Evolutionary conservation across 2,113 vertebrate species (phyloP), one percentile per base, ranked within the genome.

Genomic region (Syrrhaptes paradoxus): DNA sequence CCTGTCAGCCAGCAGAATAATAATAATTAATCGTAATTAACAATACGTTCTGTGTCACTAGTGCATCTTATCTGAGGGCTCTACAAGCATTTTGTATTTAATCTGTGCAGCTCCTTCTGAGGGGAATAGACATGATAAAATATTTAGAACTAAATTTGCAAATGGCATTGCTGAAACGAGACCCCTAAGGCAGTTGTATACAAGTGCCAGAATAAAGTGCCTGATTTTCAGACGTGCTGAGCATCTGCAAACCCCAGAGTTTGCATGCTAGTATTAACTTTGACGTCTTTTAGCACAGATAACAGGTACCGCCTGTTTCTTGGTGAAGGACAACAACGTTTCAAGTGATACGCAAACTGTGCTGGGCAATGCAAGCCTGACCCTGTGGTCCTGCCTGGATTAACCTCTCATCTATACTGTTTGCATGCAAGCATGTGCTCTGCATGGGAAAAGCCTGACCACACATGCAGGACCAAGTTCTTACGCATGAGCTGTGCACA

Each of bases 21-120:
- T 91, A 87, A 88, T 89, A 93, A 95, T 94, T 90, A 85, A 88
- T 76, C 73, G 17, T 82, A 67, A 94, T 94, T 90, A 96, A 90
- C 86, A 89, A 58, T 90, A 82, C 2, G 1, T 78, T 90, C 70
- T 57, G 13, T 96, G 96, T 95, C 90, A 84, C 83, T 28, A 71
- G 79, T 32, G 68, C 62, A 34, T 86, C 62, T 93, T 90, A 82
- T 96, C 80, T 82, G 62, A 96, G 57, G 73, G 55, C 16, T 94
- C 49, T 85, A 89, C 49, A 51, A 87, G 86, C 52, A 2, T 81
- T 94, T 92, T 59, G 61, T 70, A 49, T 96, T 94, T 95, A 89
- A 93, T 93, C 80, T 75, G 68, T 0, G 0, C 61, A 61, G n/a
- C 41, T 93, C 83, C 16, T 92, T 90, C 90, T 90, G 80, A 68